Evolutionary conservation across 2,888 invertebrate species (phyloP).

Genomic region (Epistrophella euchroma): DNA sequence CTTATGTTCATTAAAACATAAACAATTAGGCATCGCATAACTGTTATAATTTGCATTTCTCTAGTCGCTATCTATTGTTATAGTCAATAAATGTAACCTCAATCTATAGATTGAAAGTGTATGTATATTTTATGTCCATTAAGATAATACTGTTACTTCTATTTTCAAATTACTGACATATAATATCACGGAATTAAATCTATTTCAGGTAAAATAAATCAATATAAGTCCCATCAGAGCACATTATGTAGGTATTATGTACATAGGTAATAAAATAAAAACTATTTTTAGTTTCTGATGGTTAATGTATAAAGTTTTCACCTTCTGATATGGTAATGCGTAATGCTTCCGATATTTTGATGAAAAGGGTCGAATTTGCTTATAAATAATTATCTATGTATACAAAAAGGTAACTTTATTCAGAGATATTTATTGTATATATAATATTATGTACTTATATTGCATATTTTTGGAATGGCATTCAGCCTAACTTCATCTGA

Average conservation of each 20-base stretch:
- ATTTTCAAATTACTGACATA: slow-evolving; percentile 31
- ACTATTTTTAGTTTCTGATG: slow-evolving; percentile 1
- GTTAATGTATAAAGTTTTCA: slow-evolving; percentile 30
- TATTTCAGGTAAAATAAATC: slow-evolving; percentile 20
- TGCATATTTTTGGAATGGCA: neutral
- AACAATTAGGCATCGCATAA: too few species aligned
- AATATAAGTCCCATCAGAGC: neutral
- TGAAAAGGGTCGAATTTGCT: slow-evolving; percentile 16
- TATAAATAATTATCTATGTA: neutral
- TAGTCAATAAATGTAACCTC: neutral
- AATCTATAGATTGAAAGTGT: neutral
- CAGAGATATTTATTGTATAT: neutral
- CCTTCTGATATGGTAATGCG: slow-evolving; percentile 5
- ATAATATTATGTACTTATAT: too few species aligned
- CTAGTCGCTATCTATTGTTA: too few species aligned
- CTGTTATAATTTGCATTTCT: too few species aligned
- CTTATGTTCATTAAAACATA: too few species aligned
- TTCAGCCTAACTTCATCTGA: neutral
- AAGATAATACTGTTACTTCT: slow-evolving; percentile 20
- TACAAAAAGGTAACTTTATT: neutral
- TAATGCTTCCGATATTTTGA: slow-evolving; percentile 4
- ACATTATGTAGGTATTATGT: neutral
- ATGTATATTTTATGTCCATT: neutral
- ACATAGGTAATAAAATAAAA: neutral
- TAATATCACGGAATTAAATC: slow-evolving; percentile 8